phyloP scores from a whole-genome alignment of 2,113 vertebrate species.

The Cyprinodon variegatus region DNA sequence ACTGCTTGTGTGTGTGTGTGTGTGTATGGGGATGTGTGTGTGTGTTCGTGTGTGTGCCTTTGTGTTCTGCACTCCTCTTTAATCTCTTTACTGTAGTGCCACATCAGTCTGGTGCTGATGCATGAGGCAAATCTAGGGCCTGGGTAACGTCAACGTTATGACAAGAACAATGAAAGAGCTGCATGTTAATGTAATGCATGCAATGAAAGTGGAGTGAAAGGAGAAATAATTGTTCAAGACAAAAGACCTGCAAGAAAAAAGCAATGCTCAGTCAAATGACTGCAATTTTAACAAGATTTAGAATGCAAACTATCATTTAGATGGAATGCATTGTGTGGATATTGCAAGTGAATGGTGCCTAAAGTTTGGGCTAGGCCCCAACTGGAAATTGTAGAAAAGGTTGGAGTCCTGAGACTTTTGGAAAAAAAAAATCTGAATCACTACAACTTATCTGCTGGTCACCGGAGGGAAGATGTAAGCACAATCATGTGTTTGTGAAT shows the following conservation, averaged over 20 bases:
- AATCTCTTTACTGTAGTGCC: constrained; percentile 59
- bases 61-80: constrained; percentile 40
- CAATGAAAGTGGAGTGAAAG: constrained; percentile 10
- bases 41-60: constrained; percentile 28
- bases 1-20: constrained; percentile 34
- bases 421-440: not conserved
- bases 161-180: constrained; percentile 42
- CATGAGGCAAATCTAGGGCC: constrained; percentile 44
- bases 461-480: not conserved
- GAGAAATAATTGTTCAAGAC: constrained; percentile 2
- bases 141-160: constrained; percentile 40
- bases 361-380: not conserved
- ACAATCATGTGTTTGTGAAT: not conserved
- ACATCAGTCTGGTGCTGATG: constrained; percentile 48
- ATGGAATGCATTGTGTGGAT: not conserved
- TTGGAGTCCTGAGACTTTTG: not conserved
- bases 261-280: constrained; percentile 1
- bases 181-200: constrained; percentile 5
- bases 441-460: not conserved
- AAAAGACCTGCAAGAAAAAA: not conserved
- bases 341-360: not conserved
- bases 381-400: not conserved
- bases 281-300: not conserved
- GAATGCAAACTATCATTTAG: not conserved
- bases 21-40: not conserved